Conservation (phyloP, 2,797 vertebrate species). For the Hyperoplus immaculatus region DNA sequence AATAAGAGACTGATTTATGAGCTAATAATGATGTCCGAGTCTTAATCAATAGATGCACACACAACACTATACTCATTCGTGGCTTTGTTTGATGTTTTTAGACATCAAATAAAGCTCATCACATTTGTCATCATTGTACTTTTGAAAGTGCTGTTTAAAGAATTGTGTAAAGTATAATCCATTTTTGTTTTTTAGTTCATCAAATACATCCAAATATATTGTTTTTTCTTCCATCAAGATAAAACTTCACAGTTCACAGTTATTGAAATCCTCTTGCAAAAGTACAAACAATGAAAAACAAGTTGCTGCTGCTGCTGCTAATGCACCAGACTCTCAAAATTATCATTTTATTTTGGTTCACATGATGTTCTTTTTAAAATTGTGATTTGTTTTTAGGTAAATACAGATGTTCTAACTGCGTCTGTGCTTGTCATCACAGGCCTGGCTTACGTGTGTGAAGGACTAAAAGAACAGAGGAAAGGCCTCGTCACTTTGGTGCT, state of each 20-base stretch:
- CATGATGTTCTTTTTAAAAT: not conserved
- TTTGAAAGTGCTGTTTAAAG: not conserved
- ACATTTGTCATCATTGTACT: not conserved
- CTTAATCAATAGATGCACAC: not conserved
- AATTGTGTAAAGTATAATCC: too few relatives aligned
- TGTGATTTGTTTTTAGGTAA: not conserved
- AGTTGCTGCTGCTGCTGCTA: not conserved
- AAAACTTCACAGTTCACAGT: not conserved
- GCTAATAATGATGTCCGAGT: not conserved
- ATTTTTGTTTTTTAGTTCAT: too few relatives aligned
- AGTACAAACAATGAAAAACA: not conserved
- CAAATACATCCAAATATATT: too few relatives aligned
- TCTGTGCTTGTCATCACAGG: constrained; percentile 77
- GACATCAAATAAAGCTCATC: not conserved
- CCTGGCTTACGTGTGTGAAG: constrained; percentile 94
- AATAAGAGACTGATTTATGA: not conserved
- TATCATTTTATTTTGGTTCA: not conserved
- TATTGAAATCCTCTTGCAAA: not conserved
- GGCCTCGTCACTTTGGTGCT: constrained; percentile 94
- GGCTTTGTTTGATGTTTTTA: not conserved
- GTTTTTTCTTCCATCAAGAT: not conserved
- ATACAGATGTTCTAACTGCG: not conserved
- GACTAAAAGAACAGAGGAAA: constrained; percentile 95
- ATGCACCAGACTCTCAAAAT: not conserved
- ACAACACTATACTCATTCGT: not conserved